These are phyloP conservation scores for Nasua narica DNA, from an alignment of 2,797 vertebrate genomes.

Conservation along the genomic window DNA sequence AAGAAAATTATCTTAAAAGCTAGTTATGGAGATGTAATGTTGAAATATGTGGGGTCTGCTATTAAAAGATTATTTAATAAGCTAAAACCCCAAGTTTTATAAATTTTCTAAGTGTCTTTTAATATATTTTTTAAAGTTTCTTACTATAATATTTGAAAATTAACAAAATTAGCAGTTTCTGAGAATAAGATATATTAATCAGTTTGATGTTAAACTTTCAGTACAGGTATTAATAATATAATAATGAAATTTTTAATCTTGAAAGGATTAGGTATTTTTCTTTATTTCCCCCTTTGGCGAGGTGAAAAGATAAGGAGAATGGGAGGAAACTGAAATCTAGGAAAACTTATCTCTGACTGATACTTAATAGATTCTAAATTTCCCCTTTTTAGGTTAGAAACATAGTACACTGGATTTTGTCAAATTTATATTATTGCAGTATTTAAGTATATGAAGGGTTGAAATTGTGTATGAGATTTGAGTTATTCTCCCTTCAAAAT, in stretches of 20 bases:
- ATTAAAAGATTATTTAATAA: not conserved
- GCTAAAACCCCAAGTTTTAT: not conserved
- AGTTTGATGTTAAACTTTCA: not conserved
- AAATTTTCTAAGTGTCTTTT: not conserved
- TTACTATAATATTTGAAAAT: not conserved
- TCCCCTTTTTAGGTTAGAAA: not conserved
- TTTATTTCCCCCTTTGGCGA: not conserved
- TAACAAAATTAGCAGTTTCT: not conserved
- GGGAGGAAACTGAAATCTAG: not conserved
- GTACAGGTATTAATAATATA: not conserved
- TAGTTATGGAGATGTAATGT: not conserved
- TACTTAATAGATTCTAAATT: not conserved
- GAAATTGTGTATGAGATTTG: not conserved
- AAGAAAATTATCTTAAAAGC: not conserved
- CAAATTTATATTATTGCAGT: not conserved
- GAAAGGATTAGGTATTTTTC: not conserved
- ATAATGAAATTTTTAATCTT: conserved; percentile 26
- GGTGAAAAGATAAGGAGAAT: not conserved
- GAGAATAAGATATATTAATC: not conserved
- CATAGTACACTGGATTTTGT: not conserved
- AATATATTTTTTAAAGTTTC: not conserved
- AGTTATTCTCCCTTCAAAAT: not conserved
- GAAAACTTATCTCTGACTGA: not conserved
- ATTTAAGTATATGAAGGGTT: conserved; percentile 7
- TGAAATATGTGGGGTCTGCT: not conserved